These are phyloP conservation scores for Blera fallax DNA, from an alignment of 2,888 invertebrate species.

Conservation along the genomic window DNA sequence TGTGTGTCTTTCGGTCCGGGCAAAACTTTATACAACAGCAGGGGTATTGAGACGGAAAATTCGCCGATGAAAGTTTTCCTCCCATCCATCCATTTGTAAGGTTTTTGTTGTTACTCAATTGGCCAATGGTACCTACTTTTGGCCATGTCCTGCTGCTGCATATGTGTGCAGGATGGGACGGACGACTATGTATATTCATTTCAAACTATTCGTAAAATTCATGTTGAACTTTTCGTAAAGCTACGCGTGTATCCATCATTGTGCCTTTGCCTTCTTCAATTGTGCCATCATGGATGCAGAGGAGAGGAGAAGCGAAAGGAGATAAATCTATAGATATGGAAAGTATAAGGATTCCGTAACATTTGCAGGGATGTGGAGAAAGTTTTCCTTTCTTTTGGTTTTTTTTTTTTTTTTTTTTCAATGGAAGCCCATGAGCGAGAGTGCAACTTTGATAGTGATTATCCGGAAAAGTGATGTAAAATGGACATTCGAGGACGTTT, in stretches of 20 bases:
- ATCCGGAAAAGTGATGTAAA: constrained; percentile 49
- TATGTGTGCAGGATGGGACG: not conserved
- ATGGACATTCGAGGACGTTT: constrained; percentile 35
- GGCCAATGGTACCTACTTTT: constrained; percentile 67
- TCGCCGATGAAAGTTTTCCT: constrained; percentile 64
- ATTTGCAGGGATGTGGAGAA: constrained; percentile 51
- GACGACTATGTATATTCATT: not conserved
- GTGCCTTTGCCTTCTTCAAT: constrained; percentile 37
- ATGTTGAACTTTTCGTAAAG: constrained; percentile 29
- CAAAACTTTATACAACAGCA: constrained; percentile 60
- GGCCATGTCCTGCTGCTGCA: constrained; percentile 46
- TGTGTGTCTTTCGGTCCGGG: constrained; percentile 21
- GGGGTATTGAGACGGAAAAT: constrained; percentile 67
- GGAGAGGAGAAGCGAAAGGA: constrained; percentile 25
- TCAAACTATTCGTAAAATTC: not conserved
- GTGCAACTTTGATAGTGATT: constrained; percentile 43
- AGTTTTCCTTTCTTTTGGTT: constrained; percentile 23
- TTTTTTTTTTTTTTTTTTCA: constrained; percentile 24
- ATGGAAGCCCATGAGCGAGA: constrained; percentile 25
- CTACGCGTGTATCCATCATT: constrained; percentile 53
- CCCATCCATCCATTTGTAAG: constrained; percentile 19
- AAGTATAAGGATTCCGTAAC: constrained; percentile 56
- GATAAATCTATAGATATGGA: constrained; percentile 64
- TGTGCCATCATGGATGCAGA: too few relatives aligned
- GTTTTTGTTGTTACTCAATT: constrained; percentile 70